Conservation (phyloP, 2,113 vertebrate species). For the Nothocercus julius region DNA sequence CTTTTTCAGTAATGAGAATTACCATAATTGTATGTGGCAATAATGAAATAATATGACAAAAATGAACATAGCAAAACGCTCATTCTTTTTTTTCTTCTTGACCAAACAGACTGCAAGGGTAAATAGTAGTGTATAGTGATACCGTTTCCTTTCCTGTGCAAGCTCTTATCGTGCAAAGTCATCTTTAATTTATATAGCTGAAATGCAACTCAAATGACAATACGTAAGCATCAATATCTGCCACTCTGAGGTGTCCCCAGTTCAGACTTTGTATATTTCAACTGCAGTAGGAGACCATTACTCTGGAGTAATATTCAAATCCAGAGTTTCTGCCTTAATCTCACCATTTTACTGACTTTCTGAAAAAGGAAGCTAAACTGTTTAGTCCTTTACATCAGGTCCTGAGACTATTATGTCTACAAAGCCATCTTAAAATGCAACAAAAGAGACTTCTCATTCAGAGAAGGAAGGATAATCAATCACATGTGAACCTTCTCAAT, state of each 20-base stretch:
- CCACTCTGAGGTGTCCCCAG: not conserved
- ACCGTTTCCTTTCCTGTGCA: not conserved
- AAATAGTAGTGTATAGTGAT: not conserved
- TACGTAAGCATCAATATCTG: not conserved
- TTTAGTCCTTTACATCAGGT: not conserved
- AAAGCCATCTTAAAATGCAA: not conserved
- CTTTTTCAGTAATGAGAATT: not conserved
- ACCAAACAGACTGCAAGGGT: not conserved
- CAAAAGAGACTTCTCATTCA: not conserved
- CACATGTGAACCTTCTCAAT: not conserved
- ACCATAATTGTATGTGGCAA: not conserved
- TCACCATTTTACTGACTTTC: not conserved
- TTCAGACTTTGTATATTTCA: not conserved
- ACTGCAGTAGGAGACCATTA: not conserved
- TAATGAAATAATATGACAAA: not conserved
- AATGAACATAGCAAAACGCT: not conserved
- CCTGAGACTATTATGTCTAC: not conserved
- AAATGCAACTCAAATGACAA: not conserved
- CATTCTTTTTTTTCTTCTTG: not conserved
- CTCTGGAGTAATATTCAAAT: not conserved
- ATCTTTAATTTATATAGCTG: not conserved
- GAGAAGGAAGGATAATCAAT: not conserved
- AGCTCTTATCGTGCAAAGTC: not conserved
- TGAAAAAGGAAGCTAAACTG: fast-evolving
- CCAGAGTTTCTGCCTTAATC: not conserved